These are phyloP conservation scores for Reticulitermes speratus DNA, from an alignment of 1,140 invertebrate genomes.

Conservation along the genomic window DNA sequence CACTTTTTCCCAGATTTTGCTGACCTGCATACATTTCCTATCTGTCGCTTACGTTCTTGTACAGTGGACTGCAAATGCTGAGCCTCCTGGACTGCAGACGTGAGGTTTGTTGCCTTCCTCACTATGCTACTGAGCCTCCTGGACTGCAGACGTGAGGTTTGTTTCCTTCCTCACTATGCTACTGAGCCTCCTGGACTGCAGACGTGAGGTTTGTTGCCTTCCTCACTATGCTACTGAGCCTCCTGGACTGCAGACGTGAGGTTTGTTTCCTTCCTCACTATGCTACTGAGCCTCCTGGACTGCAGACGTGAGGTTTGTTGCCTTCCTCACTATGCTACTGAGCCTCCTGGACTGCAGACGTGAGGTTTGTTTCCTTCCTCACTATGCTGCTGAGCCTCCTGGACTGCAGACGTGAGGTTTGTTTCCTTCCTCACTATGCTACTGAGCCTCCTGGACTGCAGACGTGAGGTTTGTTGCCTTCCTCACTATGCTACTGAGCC, in stretches of 20 bases:
- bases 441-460: no score
- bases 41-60: background rate
- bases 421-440: background rate
- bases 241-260: background rate
- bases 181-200: background rate
- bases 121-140: no score
- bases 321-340: no score
- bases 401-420: background rate
- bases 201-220: background rate
- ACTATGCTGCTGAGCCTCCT: background rate
- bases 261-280: no score
- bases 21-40: background rate
- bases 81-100: background rate
- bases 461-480: no score
- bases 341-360: background rate
- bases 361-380: no score
- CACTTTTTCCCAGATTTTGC: background rate
- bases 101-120: background rate
- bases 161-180: no score
- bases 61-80: background rate
- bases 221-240: no score
- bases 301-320: background rate
- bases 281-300: background rate
- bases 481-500: no score
- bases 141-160: no score